phyloP scores from a whole-genome alignment of 2,888 invertebrate genomes.

The Heteromurus nitidus region DNA sequence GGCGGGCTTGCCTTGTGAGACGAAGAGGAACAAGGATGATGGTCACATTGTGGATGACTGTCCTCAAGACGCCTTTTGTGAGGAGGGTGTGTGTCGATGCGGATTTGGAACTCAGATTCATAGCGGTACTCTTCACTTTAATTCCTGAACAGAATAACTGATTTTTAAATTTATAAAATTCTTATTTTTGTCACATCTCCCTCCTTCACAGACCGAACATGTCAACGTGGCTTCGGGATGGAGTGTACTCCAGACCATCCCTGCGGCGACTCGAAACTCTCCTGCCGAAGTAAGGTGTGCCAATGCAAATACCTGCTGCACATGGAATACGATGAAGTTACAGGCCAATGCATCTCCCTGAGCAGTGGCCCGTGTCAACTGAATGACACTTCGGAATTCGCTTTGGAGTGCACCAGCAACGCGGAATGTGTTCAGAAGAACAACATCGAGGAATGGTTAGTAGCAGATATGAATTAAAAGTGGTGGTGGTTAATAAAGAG shows the following conservation, averaged over 20 bases:
- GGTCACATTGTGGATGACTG: conserved; percentile 66
- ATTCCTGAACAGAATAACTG: too few relatives aligned
- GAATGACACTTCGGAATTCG: conserved; percentile 63
- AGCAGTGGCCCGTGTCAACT: conserved; percentile 60
- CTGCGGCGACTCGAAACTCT: conserved; percentile 65
- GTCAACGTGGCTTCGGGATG: conserved; percentile 48
- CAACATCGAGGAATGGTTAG: conserved; percentile 56
- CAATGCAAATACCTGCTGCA: conserved; percentile 67
- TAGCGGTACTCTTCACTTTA: too few relatives aligned
- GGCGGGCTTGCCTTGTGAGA: conserved; percentile 51
- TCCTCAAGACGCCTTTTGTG: conserved; percentile 53
- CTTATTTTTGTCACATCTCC: conserved; percentile 6
- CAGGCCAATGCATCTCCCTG: conserved; percentile 56
- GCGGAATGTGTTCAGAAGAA: conserved; percentile 61
- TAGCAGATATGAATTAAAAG: too few relatives aligned
- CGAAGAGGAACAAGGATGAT: conserved; percentile 56
- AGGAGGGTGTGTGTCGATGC: conserved; percentile 60
- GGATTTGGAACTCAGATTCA: conserved; percentile 63
- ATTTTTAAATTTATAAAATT: conserved; percentile 35
- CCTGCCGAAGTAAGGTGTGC: conserved; percentile 60
- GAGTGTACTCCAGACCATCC: conserved; percentile 66
- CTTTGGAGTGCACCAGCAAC: conserved; percentile 62
- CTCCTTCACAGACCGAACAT: conserved; percentile 43
- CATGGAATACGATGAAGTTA: conserved; percentile 60
- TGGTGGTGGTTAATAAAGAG: too few relatives aligned